A percentile compares a stretch with the other conserved stretches of the same genome.
Evolutionary conservation across 2,888 invertebrate species (phyloP).

Genomic region (Escarpia spicata): DNA sequence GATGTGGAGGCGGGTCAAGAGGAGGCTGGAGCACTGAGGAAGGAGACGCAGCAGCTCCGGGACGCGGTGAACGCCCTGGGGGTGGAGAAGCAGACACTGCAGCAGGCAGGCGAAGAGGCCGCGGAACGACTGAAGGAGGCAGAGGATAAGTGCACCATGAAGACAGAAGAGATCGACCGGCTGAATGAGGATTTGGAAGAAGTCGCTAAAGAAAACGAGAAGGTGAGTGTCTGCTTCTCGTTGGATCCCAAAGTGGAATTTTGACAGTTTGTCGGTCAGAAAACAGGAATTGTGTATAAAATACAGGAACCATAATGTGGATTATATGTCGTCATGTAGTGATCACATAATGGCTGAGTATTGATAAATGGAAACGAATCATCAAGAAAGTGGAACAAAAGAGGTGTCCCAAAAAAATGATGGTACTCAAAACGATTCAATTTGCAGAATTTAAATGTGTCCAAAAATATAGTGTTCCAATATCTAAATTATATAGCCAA

Average conservation of each 20-base stretch:
- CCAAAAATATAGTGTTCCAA: too few relatives aligned
- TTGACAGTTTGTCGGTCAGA: not conserved
- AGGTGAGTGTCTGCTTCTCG: not conserved
- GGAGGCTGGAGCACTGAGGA: not conserved
- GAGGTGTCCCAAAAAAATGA: too few relatives aligned
- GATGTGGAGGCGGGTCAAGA: not conserved
- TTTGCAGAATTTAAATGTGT: too few relatives aligned
- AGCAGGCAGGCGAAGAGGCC: not conserved
- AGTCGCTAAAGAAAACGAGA: not conserved
- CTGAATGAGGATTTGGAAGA: not conserved
- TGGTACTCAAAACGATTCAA: too few relatives aligned
- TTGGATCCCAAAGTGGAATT: not conserved
- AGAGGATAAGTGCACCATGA: not conserved
- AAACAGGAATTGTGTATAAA: not conserved
- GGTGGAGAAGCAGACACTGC: not conserved
- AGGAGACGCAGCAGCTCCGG: not conserved
- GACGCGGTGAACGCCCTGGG: not conserved
- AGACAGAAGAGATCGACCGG: not conserved
- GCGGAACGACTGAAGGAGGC: not conserved
- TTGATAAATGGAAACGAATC: too few relatives aligned
- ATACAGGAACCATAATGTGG: not conserved
- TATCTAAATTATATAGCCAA: too few relatives aligned
- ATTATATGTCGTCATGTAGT: too few relatives aligned
- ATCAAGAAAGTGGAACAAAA: too few relatives aligned
- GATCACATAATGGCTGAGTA: too few relatives aligned